These are phyloP conservation scores for Cremastinae sp. DNA, from an alignment of 2,888 invertebrate species.

Conservation along the genomic window DNA sequence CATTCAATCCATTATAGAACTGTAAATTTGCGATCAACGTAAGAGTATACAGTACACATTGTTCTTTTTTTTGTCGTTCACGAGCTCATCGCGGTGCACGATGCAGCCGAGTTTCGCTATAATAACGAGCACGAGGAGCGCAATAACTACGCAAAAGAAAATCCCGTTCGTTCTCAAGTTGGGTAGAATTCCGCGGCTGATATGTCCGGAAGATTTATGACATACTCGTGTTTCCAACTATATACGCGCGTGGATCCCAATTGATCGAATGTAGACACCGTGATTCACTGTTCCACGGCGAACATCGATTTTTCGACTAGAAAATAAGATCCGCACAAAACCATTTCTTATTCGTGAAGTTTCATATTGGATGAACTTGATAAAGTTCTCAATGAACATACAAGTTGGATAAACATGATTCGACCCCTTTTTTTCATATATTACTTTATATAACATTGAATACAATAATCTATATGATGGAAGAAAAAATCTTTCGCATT, in stretches of 20 bases:
- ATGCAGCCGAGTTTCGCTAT: conserved; percentile 65
- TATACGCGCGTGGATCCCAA: conserved; percentile 29
- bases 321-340: not conserved
- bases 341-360: not conserved
- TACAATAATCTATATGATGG: too few species aligned
- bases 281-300: conserved; percentile 19
- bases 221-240: conserved; percentile 16
- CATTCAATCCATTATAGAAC: conserved; percentile 76
- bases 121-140: conserved; percentile 5
- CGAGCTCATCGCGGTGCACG: conserved; percentile 66
- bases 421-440: too few species aligned
- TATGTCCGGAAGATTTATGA: conserved; percentile 54
- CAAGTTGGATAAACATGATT: too few species aligned
- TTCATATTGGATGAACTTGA: too few species aligned
- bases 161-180: conserved; percentile 50
- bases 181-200: conserved; percentile 56
- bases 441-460: too few species aligned
- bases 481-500: too few species aligned
- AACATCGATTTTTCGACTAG: not conserved
- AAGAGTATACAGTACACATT: conserved; percentile 63
- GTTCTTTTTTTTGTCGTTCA: too few species aligned
- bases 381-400: too few species aligned
- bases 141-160: conserved; percentile 53
- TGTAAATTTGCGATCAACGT: conserved; percentile 63
- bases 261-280: conserved; percentile 21